These are phyloP conservation scores for Ceramica pisi DNA, from an alignment of 2,888 invertebrate species.

Conservation along the genomic window DNA sequence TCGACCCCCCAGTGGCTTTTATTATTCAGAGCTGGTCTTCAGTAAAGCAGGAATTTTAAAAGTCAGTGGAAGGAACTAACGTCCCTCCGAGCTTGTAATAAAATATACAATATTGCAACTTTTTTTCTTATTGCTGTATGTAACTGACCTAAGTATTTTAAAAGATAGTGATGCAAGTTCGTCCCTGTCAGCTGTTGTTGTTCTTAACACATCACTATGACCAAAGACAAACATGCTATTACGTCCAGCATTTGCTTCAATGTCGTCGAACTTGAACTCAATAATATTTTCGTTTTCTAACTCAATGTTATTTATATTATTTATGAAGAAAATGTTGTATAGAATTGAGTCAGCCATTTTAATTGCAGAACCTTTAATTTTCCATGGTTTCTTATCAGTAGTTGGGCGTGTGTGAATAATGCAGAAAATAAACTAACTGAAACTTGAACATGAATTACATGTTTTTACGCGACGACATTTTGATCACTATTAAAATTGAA, in stretches of 20 bases:
- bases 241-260: constrained; percentile 10
- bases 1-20: too few relatives aligned
- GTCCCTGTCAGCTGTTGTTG: constrained; percentile 25
- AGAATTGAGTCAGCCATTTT: constrained; percentile 28
- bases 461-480: background rate
- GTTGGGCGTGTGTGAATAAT: background rate
- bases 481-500: constrained; percentile 4
- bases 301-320: constrained; percentile 5
- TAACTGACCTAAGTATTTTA: background rate
- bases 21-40: too few relatives aligned
- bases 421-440: background rate
- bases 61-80: too few relatives aligned
- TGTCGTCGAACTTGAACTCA: constrained; percentile 13
- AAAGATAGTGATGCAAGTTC: constrained; percentile 36
- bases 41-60: too few relatives aligned
- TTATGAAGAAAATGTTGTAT: constrained; percentile 19
- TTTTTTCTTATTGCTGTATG: background rate
- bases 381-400: constrained; percentile 24
- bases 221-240: constrained; percentile 27
- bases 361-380: constrained; percentile 6
- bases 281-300: constrained; percentile 50
- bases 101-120: background rate
- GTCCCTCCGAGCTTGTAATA: background rate
- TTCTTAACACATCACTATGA: constrained; percentile 2
- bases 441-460: constrained; percentile 2